phyloP scores from a whole-genome alignment of 1,140 invertebrate species.

The Tetramorium simillimum region DNA sequence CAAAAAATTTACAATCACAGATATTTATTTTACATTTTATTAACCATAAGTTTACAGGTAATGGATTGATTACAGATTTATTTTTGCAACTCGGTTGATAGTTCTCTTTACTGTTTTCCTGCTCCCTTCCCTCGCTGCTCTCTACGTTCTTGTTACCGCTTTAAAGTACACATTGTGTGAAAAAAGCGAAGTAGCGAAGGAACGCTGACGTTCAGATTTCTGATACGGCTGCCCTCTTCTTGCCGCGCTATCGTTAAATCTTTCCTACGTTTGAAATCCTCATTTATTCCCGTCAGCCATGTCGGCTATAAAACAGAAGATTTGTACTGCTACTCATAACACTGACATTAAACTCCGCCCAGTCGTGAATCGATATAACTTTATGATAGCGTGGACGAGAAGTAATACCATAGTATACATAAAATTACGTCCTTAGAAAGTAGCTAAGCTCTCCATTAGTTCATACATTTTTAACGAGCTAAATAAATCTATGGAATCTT shows the following conservation, averaged over 20 bases:
- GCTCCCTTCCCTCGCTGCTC: background rate
- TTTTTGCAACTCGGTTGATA: background rate
- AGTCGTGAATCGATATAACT: constrained; percentile 49
- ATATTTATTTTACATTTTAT: background rate
- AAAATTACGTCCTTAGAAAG: constrained; percentile 24
- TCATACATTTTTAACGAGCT: background rate
- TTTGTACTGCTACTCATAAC: constrained; percentile 55
- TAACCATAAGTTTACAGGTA: background rate
- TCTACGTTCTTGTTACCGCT: background rate
- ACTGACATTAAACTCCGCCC: constrained; percentile 34
- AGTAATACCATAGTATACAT: constrained; percentile 4
- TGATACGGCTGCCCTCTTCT: constrained; percentile 23
- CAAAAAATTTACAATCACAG: background rate
- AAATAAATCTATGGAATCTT: background rate
- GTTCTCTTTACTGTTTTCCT: background rate
- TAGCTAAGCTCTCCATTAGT: background rate
- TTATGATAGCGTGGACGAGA: constrained; percentile 47
- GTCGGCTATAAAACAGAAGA: constrained; percentile 52
- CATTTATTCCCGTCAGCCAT: constrained; percentile 50
- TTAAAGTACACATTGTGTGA: constrained; percentile 8
- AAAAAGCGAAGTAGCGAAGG: background rate
- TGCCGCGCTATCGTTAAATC: constrained; percentile 38
- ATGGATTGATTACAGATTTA: background rate
- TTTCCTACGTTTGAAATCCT: constrained; percentile 50
- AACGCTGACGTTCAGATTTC: constrained; percentile 31